Evolutionary conservation across 1,140 invertebrate species (phyloP).

Genomic region (Druon quercuslanigerum): DNA sequence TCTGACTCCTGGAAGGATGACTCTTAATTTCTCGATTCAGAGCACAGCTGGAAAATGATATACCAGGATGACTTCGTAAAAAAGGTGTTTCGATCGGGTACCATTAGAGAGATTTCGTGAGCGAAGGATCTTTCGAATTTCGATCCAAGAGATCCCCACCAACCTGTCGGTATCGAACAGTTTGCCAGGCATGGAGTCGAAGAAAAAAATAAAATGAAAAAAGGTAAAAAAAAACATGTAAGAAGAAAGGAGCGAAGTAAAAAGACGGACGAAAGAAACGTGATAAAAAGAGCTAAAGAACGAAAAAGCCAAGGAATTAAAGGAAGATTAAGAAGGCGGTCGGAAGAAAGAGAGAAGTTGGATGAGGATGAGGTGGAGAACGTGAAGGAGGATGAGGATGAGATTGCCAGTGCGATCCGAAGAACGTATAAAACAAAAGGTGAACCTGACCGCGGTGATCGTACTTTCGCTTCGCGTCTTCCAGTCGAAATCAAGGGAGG

Average conservation of each 20-base stretch:
- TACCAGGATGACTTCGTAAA: neutral
- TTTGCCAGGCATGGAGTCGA: neutral
- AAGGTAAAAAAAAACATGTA: conserved; percentile 1
- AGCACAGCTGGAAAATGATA: conserved; percentile 12
- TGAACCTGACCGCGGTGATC: conserved; percentile 20
- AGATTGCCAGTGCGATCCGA: conserved; percentile 35
- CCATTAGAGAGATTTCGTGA: conserved; percentile 33
- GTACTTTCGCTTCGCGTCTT: conserved; percentile 34
- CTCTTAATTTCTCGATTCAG: neutral
- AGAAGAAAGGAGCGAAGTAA: conserved; percentile 40
- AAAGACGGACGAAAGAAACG: conserved; percentile 43
- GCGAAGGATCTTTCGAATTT: neutral
- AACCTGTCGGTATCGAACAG: conserved; percentile 4
- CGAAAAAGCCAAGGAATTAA: conserved; percentile 60
- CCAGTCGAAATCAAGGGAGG: conserved; percentile 40
- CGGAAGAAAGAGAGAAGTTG: conserved; percentile 39
- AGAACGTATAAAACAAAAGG: conserved; percentile 36
- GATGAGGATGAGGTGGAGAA: conserved; percentile 28
- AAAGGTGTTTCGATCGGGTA: conserved; percentile 1
- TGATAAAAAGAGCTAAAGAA: conserved; percentile 46
- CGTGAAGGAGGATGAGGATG: conserved; percentile 27
- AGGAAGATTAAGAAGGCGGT: conserved; percentile 58
- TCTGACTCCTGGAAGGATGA: neutral
- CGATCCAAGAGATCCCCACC: conserved; percentile 1
- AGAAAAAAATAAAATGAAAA: neutral